Evolutionary conservation across 2,113 vertebrate genomes (phyloP).

Genomic region (Turnix velox): DNA sequence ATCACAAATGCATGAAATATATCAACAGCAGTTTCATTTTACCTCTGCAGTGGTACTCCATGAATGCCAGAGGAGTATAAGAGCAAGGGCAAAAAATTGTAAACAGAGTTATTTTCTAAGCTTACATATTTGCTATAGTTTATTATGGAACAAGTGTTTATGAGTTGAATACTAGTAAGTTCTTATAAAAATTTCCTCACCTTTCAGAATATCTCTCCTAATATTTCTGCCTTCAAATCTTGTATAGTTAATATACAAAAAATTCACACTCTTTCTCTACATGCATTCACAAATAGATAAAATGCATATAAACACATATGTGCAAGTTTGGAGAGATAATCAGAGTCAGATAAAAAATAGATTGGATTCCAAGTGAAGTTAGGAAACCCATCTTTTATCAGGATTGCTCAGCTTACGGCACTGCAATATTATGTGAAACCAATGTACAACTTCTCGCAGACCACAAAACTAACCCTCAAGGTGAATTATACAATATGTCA

Average conservation of each 20-base stretch:
- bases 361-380: background rate
- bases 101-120: background rate
- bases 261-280: background rate
- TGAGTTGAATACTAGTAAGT: background rate
- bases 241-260: background rate
- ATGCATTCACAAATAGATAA: background rate
- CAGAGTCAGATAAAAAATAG: background rate
- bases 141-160: background rate
- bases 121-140: background rate
- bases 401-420: background rate
- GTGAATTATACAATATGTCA: background rate
- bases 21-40: background rate
- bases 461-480: background rate
- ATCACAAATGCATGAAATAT: background rate
- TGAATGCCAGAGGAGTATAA: background rate
- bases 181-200: background rate
- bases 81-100: background rate
- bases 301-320: background rate
- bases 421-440: background rate
- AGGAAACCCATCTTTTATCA: background rate
- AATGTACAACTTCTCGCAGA: background rate
- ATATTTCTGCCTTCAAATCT: background rate
- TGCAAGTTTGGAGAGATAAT: background rate
- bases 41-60: background rate
- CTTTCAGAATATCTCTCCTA: background rate